Base-by-base conservation (phyloP, 2,888 invertebrate species). In the Orchestes rusci region DNA sequence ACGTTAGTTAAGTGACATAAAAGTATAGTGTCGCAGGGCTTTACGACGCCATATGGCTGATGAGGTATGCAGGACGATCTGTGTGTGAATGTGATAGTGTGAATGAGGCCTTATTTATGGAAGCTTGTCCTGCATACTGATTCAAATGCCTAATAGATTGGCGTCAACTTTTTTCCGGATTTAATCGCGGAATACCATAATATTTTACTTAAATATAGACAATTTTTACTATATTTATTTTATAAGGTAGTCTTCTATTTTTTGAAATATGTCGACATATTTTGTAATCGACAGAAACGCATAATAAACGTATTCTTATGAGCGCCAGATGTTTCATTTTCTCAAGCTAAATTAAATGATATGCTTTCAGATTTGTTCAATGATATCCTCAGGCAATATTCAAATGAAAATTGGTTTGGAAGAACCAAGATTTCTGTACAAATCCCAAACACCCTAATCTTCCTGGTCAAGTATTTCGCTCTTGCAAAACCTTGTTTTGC, bases 111-210 rank as follows among this genome's bases (percentile, higher is more conserved):
- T 50, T 63, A 65, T 64, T 63, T 64, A 65, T 64, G 36, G 40
- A 56, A 54, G 67, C 67, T 68, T 68, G 65, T 67, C 66, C 67
- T 67, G 55, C 62, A 60, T 56, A 64, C 67, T 37, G 36, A 51
- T 7, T 35, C 7, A 36, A 31, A 29, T 19, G 13, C 10, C 18
- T 20, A 17, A 8, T 18, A 34, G 16, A 23, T 23, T 37, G 20
- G 23, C 28, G 28, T 13, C 2, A 31, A 13, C 32, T 8, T 3
- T 31, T 31, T 3, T 3, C n/a, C n/a, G n/a, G n/a, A n/a, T n/a
- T n/a, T n/a, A n/a, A n/a, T n/a, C n/a, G 15, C 32, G 5, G 15
- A 39, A 36, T 48, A 48, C 48, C 48, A 48, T 43, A 48, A 36
- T 30, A 31, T 36, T 20, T 44, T 43, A 15, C 39, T 32, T 43